These are phyloP conservation scores for Zosterops japonicus DNA, from an alignment of 2,113 vertebrate genomes.

Conservation along the genomic window DNA sequence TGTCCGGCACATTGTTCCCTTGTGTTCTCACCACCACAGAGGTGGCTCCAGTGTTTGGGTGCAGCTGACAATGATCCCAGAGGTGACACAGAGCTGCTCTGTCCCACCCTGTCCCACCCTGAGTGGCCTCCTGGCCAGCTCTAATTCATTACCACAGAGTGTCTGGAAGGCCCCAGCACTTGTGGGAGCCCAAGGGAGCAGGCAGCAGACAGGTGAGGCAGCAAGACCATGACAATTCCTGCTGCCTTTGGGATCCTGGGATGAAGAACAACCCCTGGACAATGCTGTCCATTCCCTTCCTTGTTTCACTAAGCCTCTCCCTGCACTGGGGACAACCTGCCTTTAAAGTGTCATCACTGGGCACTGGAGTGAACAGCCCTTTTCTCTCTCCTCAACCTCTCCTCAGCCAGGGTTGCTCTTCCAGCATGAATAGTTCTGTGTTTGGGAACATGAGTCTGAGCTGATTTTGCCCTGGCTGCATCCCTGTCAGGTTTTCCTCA, in stretches of 20 bases:
- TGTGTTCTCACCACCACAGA: neutral
- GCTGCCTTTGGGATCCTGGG: neutral
- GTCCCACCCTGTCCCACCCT: neutral
- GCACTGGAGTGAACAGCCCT: neutral
- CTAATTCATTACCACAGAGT: too few species aligned
- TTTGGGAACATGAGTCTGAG: fast-evolving
- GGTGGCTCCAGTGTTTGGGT: fast-evolving
- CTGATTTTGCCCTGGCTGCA: neutral
- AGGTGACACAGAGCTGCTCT: neutral
- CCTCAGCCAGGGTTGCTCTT: neutral
- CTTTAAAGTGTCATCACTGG: neutral
- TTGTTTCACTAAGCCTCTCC: neutral
- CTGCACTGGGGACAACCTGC: neutral
- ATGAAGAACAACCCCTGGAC: neutral
- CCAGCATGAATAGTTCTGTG: neutral
- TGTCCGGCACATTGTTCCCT: neutral
- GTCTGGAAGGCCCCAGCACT: neutral
- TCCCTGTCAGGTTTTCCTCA: neutral
- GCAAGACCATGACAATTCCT: neutral
- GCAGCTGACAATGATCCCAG: fast-evolving
- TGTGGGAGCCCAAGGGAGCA: neutral
- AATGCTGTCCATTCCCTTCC: neutral
- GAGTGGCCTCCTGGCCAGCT: too few species aligned
- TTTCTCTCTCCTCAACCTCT: neutral
- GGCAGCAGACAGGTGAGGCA: neutral